phyloP scores from a whole-genome alignment of 2,113 vertebrate genomes.

The Chamaea fasciata region DNA sequence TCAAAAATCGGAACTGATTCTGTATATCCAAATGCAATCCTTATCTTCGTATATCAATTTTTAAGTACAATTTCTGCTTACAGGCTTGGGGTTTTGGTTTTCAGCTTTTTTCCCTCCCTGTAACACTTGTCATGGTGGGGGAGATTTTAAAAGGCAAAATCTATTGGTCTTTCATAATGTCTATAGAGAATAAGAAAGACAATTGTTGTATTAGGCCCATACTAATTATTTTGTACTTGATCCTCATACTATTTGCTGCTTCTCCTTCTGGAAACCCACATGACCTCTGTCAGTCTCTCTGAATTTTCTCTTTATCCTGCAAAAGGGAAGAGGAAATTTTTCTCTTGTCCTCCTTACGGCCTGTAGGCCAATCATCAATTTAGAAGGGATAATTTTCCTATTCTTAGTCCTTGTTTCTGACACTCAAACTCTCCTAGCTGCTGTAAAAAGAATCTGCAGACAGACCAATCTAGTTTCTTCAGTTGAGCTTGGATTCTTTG shows the following conservation, averaged over 20 bases:
- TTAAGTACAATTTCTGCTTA: not conserved
- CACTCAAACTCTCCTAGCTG: not conserved
- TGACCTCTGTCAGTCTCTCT: not conserved
- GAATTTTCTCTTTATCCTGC: not conserved
- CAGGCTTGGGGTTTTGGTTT: not conserved
- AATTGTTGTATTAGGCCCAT: not conserved
- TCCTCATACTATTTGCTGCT: not conserved
- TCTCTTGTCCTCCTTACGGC: not conserved
- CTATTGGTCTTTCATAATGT: accelerated
- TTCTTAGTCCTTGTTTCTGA: not conserved
- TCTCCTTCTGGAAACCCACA: not conserved
- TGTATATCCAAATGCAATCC: not conserved
- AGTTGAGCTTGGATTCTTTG: not conserved
- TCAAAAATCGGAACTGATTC: not conserved
- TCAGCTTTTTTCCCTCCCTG: not conserved
- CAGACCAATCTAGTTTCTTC: not conserved
- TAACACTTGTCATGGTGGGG: accelerated
- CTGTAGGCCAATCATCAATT: not conserved
- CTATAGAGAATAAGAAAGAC: not conserved
- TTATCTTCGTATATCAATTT: not conserved
- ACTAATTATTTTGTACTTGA: not conserved
- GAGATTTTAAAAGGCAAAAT: not conserved
- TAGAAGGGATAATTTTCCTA: not conserved
- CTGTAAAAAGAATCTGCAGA: not conserved
- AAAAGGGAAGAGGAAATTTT: not conserved